A percentile compares a stretch with the other conserved stretches of the same genome.
These are phyloP conservation scores for Metaphire vulgaris DNA, from an alignment of 1,140 invertebrate species.

Conservation along the genomic window DNA sequence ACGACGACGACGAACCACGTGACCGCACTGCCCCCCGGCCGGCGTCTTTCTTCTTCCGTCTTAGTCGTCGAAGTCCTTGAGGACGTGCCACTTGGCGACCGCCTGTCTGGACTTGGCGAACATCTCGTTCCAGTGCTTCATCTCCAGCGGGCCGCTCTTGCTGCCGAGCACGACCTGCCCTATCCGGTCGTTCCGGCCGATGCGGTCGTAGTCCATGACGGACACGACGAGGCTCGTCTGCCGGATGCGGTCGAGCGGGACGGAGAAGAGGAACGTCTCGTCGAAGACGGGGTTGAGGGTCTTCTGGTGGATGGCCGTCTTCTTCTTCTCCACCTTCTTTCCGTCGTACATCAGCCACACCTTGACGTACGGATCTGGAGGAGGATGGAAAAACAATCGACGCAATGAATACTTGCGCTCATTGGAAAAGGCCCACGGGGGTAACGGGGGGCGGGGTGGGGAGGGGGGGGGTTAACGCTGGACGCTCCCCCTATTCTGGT, in stretches of 20 bases:
- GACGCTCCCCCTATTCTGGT: no score
- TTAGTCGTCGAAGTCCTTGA: conserved; percentile 11
- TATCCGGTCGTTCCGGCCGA: conserved; percentile 8
- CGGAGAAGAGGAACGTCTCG: conserved; percentile 59
- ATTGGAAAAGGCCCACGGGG: no score
- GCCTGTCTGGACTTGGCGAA: not conserved
- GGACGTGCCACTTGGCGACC: not conserved
- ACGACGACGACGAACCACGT: no score
- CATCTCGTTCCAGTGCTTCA: conserved; percentile 18
- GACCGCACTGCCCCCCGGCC: no score
- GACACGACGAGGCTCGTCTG: no score
- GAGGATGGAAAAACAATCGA: no score
- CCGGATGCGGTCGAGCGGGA: conserved; percentile 58
- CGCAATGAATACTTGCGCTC: no score
- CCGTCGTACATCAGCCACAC: conserved; percentile 56
- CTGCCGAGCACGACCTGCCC: no score
- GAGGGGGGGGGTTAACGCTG: no score
- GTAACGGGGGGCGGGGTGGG: no score
- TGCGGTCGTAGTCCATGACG: no score
- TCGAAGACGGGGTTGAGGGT: conserved; percentile 59
- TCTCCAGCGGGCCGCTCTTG: conserved; percentile 4
- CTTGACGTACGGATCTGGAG: conserved; percentile 60
- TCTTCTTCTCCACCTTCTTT: conserved; percentile 58
- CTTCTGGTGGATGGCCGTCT: conserved; percentile 57
- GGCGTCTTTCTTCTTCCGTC: no score